Evolutionary conservation across 2,113 vertebrate species (phyloP).

Genomic region (Chaetops frenatus): DNA sequence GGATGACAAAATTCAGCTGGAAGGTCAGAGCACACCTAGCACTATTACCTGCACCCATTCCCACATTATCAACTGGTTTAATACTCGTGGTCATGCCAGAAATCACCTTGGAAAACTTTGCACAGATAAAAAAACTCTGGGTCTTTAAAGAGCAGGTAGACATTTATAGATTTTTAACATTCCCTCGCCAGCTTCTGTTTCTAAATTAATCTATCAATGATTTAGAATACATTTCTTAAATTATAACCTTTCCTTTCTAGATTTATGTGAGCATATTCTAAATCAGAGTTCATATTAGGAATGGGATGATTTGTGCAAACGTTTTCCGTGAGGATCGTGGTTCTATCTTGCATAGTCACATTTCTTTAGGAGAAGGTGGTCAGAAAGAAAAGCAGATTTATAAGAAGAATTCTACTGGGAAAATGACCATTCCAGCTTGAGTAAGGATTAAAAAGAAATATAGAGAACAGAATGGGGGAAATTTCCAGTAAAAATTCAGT

Average conservation of each 20-base stretch:
- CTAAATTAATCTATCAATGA: not conserved
- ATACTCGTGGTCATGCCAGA: not conserved
- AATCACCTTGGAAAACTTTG: not conserved
- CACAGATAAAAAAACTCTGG: not conserved
- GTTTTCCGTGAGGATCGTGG: not conserved
- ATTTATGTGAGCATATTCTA: not conserved
- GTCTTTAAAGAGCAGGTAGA: not conserved
- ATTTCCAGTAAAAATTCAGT: not conserved
- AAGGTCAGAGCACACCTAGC: not conserved
- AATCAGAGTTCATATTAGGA: not conserved
- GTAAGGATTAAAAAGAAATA: not conserved
- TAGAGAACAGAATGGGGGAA: rapidly evolving
- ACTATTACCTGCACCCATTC: not conserved
- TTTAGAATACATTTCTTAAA: not conserved
- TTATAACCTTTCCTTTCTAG: not conserved
- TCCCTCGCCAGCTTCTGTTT: not conserved
- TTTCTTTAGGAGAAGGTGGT: not conserved
- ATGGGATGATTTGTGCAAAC: not conserved
- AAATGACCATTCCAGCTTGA: not conserved
- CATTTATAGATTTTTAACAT: not conserved
- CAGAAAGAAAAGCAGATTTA: not conserved
- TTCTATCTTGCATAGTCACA: not conserved
- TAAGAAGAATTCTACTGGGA: not conserved
- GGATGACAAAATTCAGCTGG: not conserved
- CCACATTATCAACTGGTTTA: not conserved